Evolutionary conservation across 2,113 vertebrate species (phyloP).

Genomic region (Rhinoderma darwinii): DNA sequence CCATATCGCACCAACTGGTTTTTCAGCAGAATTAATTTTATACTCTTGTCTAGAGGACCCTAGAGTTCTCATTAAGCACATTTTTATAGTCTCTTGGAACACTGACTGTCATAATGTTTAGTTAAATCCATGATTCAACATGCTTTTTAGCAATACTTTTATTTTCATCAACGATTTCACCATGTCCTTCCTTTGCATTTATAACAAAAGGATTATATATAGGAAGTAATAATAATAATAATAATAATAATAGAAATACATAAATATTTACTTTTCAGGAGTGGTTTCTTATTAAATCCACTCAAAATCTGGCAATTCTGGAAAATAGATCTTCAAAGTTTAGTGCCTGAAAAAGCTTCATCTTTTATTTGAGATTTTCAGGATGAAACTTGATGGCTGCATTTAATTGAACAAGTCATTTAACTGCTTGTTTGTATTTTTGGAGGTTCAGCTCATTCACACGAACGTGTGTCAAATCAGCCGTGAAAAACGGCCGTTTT

Average conservation of each 20-base stretch:
- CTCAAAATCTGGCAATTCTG: no score
- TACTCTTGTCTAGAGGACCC: conserved; percentile 41
- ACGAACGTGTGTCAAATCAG: no score
- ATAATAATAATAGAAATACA: background rate
- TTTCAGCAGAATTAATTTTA: conserved; percentile 48
- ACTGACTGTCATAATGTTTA: conserved; percentile 8
- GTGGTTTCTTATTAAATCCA: no score
- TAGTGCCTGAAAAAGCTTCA: no score
- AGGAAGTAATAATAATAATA: background rate
- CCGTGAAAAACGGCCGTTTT: no score
- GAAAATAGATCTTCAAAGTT: no score
- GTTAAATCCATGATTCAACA: conserved; percentile 8
- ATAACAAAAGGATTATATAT: background rate
- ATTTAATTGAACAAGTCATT: background rate
- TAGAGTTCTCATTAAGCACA: conserved; percentile 49
- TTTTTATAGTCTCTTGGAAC: conserved; percentile 27
- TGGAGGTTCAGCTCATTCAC: no score
- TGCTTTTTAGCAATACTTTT: conserved; percentile 29
- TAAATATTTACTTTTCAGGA: no score
- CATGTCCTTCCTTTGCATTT: background rate
- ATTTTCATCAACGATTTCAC: conserved; percentile 25
- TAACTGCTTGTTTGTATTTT: background rate
- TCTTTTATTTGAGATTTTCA: background rate
- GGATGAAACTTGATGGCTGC: background rate
- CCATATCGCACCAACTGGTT: conserved; percentile 21